Percentiles rank a stretch among this genome's conserved stretches.
phyloP scores from a whole-genome alignment of 2,888 invertebrate species.

The Tryphoninae sp. region DNA sequence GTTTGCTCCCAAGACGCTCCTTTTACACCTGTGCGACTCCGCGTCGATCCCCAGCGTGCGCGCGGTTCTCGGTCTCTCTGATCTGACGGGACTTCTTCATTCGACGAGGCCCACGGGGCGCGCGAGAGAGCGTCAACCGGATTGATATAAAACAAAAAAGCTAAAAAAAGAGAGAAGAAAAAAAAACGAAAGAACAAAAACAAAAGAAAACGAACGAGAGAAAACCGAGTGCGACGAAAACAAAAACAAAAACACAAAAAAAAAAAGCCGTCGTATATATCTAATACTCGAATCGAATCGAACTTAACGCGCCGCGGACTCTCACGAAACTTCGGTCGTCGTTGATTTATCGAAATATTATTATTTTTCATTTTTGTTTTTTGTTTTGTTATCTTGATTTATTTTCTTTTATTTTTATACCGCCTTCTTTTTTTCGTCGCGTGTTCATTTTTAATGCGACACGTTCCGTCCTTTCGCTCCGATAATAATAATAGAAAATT shows the following conservation, averaged over 20 bases:
- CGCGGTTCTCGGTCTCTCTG: constrained; percentile 39
- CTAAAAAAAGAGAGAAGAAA: background rate
- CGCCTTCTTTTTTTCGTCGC: background rate
- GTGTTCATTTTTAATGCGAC: background rate
- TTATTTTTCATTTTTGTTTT: background rate
- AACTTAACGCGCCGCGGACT: background rate
- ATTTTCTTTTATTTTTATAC: background rate
- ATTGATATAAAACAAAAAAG: background rate
- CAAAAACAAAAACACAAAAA: constrained; percentile 11
- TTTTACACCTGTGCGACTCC: constrained; percentile 25
- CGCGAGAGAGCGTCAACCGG: background rate
- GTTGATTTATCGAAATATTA: background rate
- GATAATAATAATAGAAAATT: constrained; percentile 28
- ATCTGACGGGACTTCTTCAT: constrained; percentile 23
- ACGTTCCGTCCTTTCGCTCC: background rate
- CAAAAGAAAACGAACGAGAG: too few species aligned
- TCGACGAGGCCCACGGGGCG: background rate
- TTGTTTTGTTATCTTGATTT: background rate
- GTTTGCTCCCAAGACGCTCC: constrained; percentile 65
- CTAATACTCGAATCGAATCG: constrained; percentile 29
- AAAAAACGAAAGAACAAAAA: too few species aligned
- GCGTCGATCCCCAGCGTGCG: constrained; percentile 3
- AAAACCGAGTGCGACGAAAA: too few species aligned
- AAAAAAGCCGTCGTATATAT: constrained; percentile 7
- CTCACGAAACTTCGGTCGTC: constrained; percentile 22